Evolutionary conservation across 2,888 invertebrate species (phyloP).

Genomic region (Melanotus villosus): DNA sequence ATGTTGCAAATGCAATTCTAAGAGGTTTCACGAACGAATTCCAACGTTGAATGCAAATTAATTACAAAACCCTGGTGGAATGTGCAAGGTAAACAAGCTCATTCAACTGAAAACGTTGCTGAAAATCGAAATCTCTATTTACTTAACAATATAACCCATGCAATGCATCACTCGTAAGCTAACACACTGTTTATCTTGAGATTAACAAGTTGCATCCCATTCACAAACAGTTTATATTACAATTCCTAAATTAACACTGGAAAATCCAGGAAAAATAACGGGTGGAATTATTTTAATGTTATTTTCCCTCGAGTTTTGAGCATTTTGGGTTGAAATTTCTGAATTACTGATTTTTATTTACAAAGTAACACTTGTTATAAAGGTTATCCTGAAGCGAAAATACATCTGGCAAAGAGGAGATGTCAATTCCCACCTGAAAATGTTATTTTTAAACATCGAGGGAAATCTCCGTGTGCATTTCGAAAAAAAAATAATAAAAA

Average conservation of each 20-base stretch:
- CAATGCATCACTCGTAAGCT: neutral
- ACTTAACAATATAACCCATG: neutral
- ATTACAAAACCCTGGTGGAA: neutral
- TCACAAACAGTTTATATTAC: neutral
- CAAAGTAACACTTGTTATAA: too few species aligned
- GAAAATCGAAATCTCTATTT: conserved; percentile 1
- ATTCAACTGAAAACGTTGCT: too few species aligned
- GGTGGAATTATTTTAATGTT: neutral
- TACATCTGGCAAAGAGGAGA: too few species aligned
- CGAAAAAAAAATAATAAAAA: neutral
- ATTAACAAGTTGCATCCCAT: conserved; percentile 7
- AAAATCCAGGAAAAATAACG: neutral
- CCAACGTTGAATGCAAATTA: too few species aligned
- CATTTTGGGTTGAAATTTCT: too few species aligned
- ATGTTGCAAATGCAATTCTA: too few species aligned
- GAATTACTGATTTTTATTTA: too few species aligned
- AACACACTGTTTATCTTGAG: neutral
- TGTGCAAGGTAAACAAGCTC: neutral
- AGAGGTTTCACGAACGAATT: too few species aligned
- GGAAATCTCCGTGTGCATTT: neutral
- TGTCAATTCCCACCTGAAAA: too few species aligned
- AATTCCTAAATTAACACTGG: neutral
- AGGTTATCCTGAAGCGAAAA: too few species aligned
- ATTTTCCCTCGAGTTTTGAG: too few species aligned
- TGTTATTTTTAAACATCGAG: neutral